These are phyloP conservation scores for Paramacrobiotus metropolitanus DNA, from an alignment of 1,140 invertebrate species.

Conservation along the genomic window DNA sequence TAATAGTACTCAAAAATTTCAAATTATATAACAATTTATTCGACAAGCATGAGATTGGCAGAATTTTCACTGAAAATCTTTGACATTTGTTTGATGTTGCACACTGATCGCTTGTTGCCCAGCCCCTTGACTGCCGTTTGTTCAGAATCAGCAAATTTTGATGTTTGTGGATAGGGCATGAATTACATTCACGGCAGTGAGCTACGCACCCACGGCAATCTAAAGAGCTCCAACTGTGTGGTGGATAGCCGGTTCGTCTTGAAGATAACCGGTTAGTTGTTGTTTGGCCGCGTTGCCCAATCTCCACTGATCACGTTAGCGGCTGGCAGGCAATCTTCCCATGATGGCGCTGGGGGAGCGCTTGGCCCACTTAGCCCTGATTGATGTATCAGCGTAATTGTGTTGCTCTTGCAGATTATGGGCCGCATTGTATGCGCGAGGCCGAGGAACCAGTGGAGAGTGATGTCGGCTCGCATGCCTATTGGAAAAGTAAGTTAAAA, in stretches of 20 bases:
- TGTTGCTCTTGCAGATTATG: background rate
- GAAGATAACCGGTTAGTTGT: constrained; percentile 49
- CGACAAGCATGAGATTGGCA: too few relatives aligned
- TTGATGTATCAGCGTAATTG: background rate
- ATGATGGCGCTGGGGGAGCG: too few relatives aligned
- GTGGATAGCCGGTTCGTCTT: constrained; percentile 89
- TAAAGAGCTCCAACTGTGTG: constrained; percentile 93
- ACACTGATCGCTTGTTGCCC: too few relatives aligned
- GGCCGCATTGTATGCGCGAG: background rate
- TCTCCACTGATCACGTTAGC: too few relatives aligned
- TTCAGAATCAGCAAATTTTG: background rate
- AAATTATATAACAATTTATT: too few relatives aligned
- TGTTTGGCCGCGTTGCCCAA: background rate
- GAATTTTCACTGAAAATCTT: too few relatives aligned
- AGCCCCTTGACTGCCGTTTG: too few relatives aligned
- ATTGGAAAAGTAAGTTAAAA: background rate
- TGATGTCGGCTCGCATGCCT: background rate
- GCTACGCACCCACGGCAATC: constrained; percentile 67
- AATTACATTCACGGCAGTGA: constrained; percentile 69
- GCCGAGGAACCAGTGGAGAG: background rate
- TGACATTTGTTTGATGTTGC: too few relatives aligned
- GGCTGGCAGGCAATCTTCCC: too few relatives aligned
- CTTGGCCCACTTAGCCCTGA: too few relatives aligned
- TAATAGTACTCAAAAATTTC: too few relatives aligned
- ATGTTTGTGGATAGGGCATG: constrained; percentile 47